A percentile compares a stretch with the other conserved stretches of the same genome.
phyloP scores from a whole-genome alignment of 23 tunicate species.

The Clavelina lepadiformis region DNA sequence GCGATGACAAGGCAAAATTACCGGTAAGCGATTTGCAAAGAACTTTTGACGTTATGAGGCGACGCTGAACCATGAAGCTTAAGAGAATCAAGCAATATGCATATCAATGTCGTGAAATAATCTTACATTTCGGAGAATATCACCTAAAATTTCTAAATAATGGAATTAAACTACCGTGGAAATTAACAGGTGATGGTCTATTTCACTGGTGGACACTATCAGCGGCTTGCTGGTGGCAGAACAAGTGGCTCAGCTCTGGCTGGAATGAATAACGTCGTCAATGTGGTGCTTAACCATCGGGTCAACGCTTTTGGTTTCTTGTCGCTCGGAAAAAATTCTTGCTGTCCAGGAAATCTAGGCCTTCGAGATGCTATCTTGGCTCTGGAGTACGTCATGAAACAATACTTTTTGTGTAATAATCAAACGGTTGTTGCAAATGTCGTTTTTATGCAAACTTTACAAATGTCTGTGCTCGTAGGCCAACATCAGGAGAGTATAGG shows the following conservation, averaged over 20 bases:
- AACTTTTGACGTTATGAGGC: neutral
- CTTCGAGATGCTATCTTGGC: slow-evolving; percentile 47
- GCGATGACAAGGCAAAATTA: slow-evolving; percentile 35
- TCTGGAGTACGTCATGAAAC: slow-evolving; percentile 58
- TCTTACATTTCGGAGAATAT: neutral
- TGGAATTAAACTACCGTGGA: too few species aligned
- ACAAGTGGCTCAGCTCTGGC: slow-evolving; percentile 52
- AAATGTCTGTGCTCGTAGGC: too few species aligned
- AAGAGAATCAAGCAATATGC: neutral
- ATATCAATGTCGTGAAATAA: neutral
- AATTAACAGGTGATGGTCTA: slow-evolving; percentile 74
- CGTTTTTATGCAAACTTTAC: too few species aligned
- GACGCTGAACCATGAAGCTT: neutral
- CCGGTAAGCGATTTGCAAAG: slow-evolving; percentile 32
- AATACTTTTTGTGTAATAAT: too few species aligned
- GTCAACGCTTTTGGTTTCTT: slow-evolving; percentile 80
- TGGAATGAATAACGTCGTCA: slow-evolving; percentile 65
- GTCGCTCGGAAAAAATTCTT: slow-evolving; percentile 47
- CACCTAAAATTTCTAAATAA: neutral
- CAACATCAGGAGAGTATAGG: too few species aligned
- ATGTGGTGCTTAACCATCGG: slow-evolving; percentile 58
- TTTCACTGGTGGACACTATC: slow-evolving; percentile 63
- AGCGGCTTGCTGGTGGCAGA: slow-evolving; percentile 52
- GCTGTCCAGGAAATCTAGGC: slow-evolving; percentile 70
- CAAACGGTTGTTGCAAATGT: too few species aligned